A percentile compares a stretch with the other conserved stretches of the same genome.
Evolutionary conservation across 2,888 invertebrate genomes (phyloP).

Genomic region (Hartigia nigra): DNA sequence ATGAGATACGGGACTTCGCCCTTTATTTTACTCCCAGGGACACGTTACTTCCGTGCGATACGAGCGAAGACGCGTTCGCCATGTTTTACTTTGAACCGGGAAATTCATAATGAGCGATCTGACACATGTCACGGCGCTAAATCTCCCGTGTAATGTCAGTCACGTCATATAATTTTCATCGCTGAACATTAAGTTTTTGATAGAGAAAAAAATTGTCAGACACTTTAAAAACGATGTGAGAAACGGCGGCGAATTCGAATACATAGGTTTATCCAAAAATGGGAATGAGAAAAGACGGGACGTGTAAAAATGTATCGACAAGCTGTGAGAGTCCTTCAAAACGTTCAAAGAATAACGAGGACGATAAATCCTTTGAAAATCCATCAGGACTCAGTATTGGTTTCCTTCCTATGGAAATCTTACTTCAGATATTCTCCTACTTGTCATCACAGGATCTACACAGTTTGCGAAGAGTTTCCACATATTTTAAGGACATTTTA

Average conservation of each 20-base stretch:
- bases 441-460: slow-evolving; percentile 42
- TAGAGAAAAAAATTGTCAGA: neutral
- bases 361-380: neutral
- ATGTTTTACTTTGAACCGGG: neutral
- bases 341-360: neutral
- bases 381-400: neutral
- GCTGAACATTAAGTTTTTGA: neutral
- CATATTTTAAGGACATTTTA: slow-evolving; percentile 39
- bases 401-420: slow-evolving; percentile 47
- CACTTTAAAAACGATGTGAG: neutral
- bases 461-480: slow-evolving; percentile 40
- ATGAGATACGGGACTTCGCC: neutral
- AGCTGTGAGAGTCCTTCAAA: neutral
- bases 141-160: slow-evolving; percentile 29
- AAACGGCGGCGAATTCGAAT: neutral
- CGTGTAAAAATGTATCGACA: neutral
- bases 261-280: neutral
- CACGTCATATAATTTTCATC: neutral
- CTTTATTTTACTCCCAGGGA: neutral
- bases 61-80: neutral
- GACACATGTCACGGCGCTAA: slow-evolving; percentile 32
- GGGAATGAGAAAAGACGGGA: neutral
- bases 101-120: slow-evolving; percentile 5
- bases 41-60: neutral
- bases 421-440: slow-evolving; percentile 47